These are phyloP conservation scores for Parapristionchus giblindavisi DNA, from an alignment of 2,888 invertebrate species.

Conservation along the genomic window DNA sequence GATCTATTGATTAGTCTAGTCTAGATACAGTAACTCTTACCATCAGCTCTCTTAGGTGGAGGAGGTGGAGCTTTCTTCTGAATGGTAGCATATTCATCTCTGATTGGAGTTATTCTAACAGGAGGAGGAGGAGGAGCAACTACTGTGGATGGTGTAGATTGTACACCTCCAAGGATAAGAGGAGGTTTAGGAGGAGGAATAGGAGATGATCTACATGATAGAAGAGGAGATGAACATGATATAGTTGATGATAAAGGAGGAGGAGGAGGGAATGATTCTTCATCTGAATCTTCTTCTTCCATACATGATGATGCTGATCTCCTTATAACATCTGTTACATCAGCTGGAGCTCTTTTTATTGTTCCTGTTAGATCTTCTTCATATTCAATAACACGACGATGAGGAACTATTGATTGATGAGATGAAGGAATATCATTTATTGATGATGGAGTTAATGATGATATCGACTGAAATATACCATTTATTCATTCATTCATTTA, in stretches of 20 bases:
- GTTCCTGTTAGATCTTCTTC: constrained; percentile 52
- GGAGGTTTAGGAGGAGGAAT: constrained; percentile 45
- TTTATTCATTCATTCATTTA: background rate
- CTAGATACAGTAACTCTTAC: constrained; percentile 37
- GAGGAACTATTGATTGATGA: background rate
- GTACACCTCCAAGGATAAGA: constrained; percentile 11
- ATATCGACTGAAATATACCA: background rate
- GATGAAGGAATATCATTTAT: no score
- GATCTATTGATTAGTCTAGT: background rate
- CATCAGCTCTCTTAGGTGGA: constrained; percentile 65
- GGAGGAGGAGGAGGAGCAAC: constrained; percentile 37
- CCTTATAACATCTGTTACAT: constrained; percentile 48
- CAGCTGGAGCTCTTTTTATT: constrained; percentile 63
- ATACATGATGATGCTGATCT: constrained; percentile 28
- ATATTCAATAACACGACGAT: constrained; percentile 17
- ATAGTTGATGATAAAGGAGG: constrained; percentile 46
- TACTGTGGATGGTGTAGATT: constrained; percentile 5
- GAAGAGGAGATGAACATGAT: constrained; percentile 4
- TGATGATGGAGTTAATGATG: no score
- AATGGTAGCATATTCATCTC: constrained; percentile 38
- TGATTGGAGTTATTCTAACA: constrained; percentile 32
- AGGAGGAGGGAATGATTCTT: constrained; percentile 65
- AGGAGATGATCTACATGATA: constrained; percentile 18
- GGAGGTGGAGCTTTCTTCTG: constrained; percentile 57
- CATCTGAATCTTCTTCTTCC: constrained; percentile 65